These are phyloP conservation scores for Crotalus horridus DNA, from an alignment of 2,113 vertebrate species.

Conservation along the genomic window DNA sequence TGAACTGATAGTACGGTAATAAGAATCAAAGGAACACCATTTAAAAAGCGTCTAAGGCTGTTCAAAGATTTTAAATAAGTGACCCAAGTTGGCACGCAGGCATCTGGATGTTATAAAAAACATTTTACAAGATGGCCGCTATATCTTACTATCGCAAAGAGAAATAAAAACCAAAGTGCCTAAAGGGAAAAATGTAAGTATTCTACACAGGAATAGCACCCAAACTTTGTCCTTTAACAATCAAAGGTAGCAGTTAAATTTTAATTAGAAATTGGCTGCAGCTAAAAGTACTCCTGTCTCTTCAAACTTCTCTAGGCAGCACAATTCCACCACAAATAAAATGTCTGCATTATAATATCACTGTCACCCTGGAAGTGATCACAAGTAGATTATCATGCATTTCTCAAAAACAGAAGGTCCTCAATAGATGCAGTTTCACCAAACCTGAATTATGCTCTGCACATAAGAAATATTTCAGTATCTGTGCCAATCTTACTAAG, in stretches of 20 bases:
- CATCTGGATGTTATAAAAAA: slow-evolving; percentile 6
- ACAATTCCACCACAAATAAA: slow-evolving; percentile 14
- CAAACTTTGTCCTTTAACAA: slow-evolving; percentile 49
- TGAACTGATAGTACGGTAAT: neutral
- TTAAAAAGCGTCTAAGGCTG: slow-evolving; percentile 3
- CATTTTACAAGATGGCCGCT: slow-evolving; percentile 24
- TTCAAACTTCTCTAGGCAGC: slow-evolving; percentile 37
- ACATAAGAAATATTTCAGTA: neutral
- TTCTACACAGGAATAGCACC: slow-evolving; percentile 17
- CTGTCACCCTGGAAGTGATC: neutral
- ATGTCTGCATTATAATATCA: neutral
- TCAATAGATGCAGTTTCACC: neutral
- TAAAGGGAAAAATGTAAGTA: slow-evolving; percentile 9
- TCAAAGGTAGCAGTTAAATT: slow-evolving; percentile 39
- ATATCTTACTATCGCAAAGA: neutral
- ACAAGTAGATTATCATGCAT: neutral
- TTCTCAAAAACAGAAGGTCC: neutral
- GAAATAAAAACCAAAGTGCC: neutral
- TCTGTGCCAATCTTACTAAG: neutral
- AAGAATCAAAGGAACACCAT: neutral
- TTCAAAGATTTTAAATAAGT: slow-evolving; percentile 16
- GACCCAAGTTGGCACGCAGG: slow-evolving; percentile 23
- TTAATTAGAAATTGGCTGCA: slow-evolving; percentile 31
- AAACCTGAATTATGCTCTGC: neutral
- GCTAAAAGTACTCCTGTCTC: slow-evolving; percentile 47